phyloP scores from a whole-genome alignment of 2,113 vertebrate genomes.

The Fregetta grallaria region DNA sequence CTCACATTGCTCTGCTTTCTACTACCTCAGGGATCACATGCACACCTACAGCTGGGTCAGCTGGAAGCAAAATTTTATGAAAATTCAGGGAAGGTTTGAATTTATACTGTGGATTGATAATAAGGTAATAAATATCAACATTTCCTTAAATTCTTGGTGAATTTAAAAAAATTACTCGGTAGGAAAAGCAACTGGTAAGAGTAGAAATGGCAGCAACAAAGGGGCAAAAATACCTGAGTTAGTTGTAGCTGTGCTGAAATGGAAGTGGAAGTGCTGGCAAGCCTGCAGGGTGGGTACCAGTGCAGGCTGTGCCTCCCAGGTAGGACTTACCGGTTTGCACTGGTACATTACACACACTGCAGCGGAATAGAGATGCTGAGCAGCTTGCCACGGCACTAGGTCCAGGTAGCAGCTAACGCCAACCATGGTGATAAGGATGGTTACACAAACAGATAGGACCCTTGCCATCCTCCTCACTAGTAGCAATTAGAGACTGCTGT shows the following conservation, averaged over 20 bases:
- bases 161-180: not conserved
- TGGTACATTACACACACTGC: accelerated
- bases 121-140: not conserved
- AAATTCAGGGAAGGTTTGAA: not conserved
- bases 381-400: not conserved
- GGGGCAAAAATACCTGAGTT: not conserved
- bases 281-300: not conserved
- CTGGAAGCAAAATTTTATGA: not conserved
- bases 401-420: not conserved
- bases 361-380: accelerated
- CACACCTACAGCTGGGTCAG: not conserved
- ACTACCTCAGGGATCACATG: not conserved
- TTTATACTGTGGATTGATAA: not conserved
- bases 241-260: not conserved
- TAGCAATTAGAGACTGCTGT: not conserved
- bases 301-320: not conserved
- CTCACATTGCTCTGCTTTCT: not conserved
- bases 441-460: accelerated
- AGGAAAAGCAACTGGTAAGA: not conserved
- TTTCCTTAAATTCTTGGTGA: not conserved
- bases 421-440: not conserved
- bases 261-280: not conserved
- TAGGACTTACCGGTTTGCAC: not conserved
- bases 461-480: not conserved
- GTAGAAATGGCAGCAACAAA: not conserved